Percentiles rank a stretch among this genome's conserved stretches.
phyloP scores from a whole-genome alignment of 2,113 vertebrate genomes.

The Asarcornis scutulata region DNA sequence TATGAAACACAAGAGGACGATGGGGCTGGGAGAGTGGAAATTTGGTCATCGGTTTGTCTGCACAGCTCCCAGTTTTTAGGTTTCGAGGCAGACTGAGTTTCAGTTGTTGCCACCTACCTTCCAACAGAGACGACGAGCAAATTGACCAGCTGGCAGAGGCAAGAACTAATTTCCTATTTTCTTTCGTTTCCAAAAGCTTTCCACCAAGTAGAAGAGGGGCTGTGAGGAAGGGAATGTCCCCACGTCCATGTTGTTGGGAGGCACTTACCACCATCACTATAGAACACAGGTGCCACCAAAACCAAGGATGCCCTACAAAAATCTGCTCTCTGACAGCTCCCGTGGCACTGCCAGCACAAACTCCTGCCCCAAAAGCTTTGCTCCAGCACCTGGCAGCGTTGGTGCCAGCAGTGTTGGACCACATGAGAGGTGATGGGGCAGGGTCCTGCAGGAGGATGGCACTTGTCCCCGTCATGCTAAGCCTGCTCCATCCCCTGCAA shows the following conservation, averaged over 20 bases:
- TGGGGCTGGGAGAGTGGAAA: background rate
- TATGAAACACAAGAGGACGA: background rate
- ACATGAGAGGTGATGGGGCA: accelerated
- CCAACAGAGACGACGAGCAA: slow-evolving; percentile 13
- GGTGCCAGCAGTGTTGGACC: background rate
- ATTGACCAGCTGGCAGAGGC: background rate
- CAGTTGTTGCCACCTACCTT: slow-evolving; percentile 24
- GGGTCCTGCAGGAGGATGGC: background rate
- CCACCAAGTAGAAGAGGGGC: background rate
- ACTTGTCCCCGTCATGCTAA: background rate
- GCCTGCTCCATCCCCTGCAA: background rate
- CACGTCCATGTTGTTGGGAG: background rate
- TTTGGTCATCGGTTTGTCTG: background rate
- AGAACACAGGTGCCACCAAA: too few relatives aligned
- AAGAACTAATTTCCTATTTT: background rate
- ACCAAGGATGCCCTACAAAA: too few relatives aligned
- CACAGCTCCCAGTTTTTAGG: background rate
- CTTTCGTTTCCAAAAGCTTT: background rate
- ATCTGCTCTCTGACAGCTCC: too few relatives aligned
- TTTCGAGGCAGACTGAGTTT: background rate
- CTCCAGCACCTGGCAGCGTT: background rate
- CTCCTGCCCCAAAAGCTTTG: background rate
- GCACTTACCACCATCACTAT: background rate
- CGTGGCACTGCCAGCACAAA: background rate
- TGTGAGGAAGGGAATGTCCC: background rate